Conservation (phyloP, 2,797 vertebrate genomes). For the Schizopygopsis malacanthus region DNA sequence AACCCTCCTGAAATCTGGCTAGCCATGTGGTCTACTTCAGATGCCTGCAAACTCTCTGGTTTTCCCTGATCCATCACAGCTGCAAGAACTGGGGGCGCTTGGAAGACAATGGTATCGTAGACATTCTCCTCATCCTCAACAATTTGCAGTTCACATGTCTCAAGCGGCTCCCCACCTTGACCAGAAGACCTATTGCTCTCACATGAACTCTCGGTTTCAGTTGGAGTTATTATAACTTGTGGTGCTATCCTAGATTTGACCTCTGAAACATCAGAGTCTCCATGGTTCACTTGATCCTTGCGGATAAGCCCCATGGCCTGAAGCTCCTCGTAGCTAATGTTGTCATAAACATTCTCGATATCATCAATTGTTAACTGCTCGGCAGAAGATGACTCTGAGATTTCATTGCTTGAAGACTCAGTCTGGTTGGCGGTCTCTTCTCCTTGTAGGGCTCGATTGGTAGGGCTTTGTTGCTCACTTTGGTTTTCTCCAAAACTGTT, state of each 20-base stretch:
- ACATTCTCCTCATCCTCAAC: constrained; percentile 86
- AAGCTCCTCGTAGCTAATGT: constrained; percentile 95
- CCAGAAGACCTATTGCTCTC: constrained; percentile 70
- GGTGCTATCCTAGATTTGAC: constrained; percentile 47
- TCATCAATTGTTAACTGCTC: constrained; percentile 91
- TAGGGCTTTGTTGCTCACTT: constrained; percentile 65
- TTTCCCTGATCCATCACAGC: constrained; percentile 60
- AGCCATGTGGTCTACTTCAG: constrained; percentile 80
- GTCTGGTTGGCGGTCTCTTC: constrained; percentile 64
- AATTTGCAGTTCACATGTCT: constrained; percentile 81
- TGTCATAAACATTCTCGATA: constrained; percentile 95
- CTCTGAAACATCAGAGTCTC: constrained; percentile 66
- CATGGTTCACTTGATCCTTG: constrained; percentile 72
- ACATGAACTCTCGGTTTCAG: constrained; percentile 70
- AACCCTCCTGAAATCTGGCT: constrained; percentile 77
- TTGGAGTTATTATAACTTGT: constrained; percentile 61
- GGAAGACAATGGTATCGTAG: constrained; percentile 92
- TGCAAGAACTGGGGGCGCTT: constrained; percentile 72
- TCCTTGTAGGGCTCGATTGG: constrained; percentile 44
- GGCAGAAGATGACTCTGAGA: constrained; percentile 83
- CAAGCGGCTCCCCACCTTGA: constrained; percentile 71
- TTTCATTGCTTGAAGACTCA: constrained; percentile 77
- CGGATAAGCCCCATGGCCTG: constrained; percentile 90
- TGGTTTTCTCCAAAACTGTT: constrained; percentile 92
- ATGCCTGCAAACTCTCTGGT: constrained; percentile 73